Base-by-base conservation (phyloP, 2,113 vertebrate species). In the Gallinago jamesoni region DNA sequence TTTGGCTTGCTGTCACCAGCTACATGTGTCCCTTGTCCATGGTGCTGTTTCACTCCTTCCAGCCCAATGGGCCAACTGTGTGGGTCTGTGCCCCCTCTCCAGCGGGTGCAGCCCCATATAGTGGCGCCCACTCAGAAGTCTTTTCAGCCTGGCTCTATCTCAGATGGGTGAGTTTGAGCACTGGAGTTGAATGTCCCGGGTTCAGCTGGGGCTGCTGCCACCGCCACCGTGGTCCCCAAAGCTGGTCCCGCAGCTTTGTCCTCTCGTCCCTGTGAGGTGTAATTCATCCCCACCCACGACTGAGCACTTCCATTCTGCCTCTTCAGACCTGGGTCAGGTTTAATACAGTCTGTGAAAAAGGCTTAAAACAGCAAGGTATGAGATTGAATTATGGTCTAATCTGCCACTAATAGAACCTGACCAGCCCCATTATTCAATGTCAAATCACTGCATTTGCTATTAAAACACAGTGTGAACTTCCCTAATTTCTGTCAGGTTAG, bases 371-470 rank as follows among this genome's bases (percentile, higher is more conserved):
- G 89, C 92, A 87, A 93, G 84, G 80, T 72, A 56, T 75, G 89
- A 91, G 96, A 94, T 92, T 96, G 95, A 96, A 94, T 96, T 96
- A 95, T 92, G 92, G 95, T 79, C 84, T 96, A 96, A 96, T 93
- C 96, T 96, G 96, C 92, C 90, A 92, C 94, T 95, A 96, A 96
- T 93, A 96, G 93, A 95, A 96, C 88, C 93, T 95, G 96, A 96
- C 96, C 86, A 41, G 89, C 62, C 93, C 84, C 95, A 96, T 96
- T 96, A 95, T 89, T 96, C 96, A 96, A 84, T 94, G 94, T 96
- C 96, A 96, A 84, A 96, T 95, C 90, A 92, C 86, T 57, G 66
- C 90, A 78, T 93, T 96, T 92, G 77, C 91, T 96, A 95, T 95
- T 96, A 96, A 96, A 96, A 96, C 84, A 91, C 53, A 93, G 74